Evolutionary conservation across 2,797 vertebrate genomes (phyloP).

Genomic region (Muscicapa comitata): DNA sequence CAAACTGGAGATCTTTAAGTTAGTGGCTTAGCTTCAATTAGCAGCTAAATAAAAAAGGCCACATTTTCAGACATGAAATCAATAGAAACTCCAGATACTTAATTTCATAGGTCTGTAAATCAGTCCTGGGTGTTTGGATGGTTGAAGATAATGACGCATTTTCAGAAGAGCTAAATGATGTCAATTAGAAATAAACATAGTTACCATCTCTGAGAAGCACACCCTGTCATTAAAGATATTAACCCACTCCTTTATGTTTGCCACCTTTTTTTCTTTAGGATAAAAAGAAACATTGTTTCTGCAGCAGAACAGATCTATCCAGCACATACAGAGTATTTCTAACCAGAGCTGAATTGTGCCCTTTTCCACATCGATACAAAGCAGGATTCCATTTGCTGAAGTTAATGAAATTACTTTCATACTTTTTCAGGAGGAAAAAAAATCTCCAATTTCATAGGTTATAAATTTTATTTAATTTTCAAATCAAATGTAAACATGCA

Average conservation of each 20-base stretch:
- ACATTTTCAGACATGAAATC: constrained; percentile 22
- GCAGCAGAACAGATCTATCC: neutral
- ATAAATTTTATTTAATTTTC: constrained; percentile 11
- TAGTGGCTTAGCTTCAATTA: neutral
- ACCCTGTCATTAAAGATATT: neutral
- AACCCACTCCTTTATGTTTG: neutral
- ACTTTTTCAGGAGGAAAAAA: neutral
- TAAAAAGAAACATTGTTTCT: neutral
- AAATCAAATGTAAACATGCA: neutral
- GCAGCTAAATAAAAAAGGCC: neutral
- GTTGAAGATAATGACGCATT: neutral
- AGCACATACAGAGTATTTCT: neutral
- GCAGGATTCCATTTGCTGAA: neutral
- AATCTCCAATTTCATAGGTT: neutral
- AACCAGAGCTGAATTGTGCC: neutral
- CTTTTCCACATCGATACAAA: neutral
- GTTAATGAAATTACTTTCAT: neutral
- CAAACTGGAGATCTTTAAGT: neutral
- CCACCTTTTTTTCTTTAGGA: neutral
- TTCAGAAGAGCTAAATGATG: constrained; percentile 3
- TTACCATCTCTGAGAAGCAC: neutral
- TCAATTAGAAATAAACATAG: neutral
- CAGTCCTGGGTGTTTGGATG: neutral
- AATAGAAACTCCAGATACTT: constrained; percentile 5
- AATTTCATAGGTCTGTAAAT: neutral